Conservation (phyloP, 2,797 vertebrate species). For the Scolopax rusticola region DNA sequence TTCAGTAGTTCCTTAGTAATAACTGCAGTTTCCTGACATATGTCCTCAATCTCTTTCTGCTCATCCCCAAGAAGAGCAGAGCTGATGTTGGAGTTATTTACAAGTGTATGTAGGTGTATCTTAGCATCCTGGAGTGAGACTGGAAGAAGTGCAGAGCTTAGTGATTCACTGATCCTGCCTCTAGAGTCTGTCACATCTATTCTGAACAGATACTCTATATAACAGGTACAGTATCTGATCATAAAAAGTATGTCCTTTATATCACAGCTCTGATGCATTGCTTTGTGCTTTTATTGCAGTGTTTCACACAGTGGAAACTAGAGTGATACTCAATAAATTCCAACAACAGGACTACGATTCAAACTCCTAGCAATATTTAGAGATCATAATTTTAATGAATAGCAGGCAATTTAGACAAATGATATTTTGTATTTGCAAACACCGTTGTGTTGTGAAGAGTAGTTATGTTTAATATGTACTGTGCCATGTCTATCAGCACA, state of each 20-base stretch:
- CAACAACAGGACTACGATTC: background rate
- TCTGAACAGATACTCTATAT: constrained; percentile 21
- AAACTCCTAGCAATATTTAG: background rate
- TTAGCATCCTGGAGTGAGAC: background rate
- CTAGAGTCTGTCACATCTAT: constrained; percentile 32
- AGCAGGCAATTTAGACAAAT: background rate
- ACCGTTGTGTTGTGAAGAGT: background rate
- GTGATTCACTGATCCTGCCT: constrained; percentile 21
- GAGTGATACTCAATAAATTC: constrained; percentile 24
- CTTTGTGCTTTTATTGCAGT: constrained; percentile 32
- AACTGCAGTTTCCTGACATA: background rate
- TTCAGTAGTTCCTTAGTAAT: background rate
- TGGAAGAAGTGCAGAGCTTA: constrained; percentile 2
- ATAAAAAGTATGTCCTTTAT: constrained; percentile 21
- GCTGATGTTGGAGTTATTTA: constrained; percentile 27
- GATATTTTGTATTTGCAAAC: background rate
- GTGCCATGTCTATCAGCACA: background rate
- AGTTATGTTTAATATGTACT: background rate
- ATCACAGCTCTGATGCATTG: constrained; percentile 16
- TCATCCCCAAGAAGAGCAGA: background rate
- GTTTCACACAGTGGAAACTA: background rate
- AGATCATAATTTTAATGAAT: constrained; percentile 10
- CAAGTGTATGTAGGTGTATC: background rate
- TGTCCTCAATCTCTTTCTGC: background rate
- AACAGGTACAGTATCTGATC: background rate